A percentile compares a stretch with the other conserved stretches of the same genome.
Evolutionary conservation across 2,797 vertebrate species (phyloP).

Genomic region (Acanthis flammea): DNA sequence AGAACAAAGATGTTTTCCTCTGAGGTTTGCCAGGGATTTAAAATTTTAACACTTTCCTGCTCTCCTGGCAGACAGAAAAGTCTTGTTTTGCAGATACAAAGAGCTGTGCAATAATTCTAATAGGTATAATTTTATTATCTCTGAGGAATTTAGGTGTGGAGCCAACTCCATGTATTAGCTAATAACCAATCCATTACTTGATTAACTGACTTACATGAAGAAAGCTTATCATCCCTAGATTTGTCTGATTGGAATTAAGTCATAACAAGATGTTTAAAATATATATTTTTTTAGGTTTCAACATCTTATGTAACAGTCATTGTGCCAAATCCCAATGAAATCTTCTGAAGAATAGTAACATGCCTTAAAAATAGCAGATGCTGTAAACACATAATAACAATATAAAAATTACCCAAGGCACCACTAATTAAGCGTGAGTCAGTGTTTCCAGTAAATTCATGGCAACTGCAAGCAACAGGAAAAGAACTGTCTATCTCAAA

Average conservation of each 20-base stretch:
- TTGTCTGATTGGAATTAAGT: slow-evolving; percentile 32
- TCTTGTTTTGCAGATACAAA: background rate
- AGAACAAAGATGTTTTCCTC: slow-evolving; percentile 36
- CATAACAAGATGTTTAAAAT: slow-evolving; percentile 13
- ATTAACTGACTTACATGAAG: slow-evolving; percentile 36
- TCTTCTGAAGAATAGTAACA: background rate
- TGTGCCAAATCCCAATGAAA: background rate
- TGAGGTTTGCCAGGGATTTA: slow-evolving; percentile 15
- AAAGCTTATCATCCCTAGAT: slow-evolving; percentile 33
- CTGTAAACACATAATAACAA: background rate
- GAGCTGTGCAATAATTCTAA: slow-evolving; percentile 25
- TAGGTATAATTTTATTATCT: slow-evolving; percentile 32
- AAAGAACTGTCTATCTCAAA: slow-evolving; percentile 9
- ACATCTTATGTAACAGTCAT: background rate
- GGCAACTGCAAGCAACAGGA: slow-evolving; percentile 19
- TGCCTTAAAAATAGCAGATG: slow-evolving; percentile 12
- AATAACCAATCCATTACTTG: slow-evolving; percentile 49
- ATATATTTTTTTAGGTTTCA: background rate
- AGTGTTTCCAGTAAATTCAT: slow-evolving; percentile 45
- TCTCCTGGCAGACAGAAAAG: background rate
- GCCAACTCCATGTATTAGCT: slow-evolving; percentile 33
- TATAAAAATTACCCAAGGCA: slow-evolving; percentile 32
- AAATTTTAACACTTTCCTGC: slow-evolving; percentile 43
- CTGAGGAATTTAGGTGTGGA: background rate
- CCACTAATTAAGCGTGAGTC: background rate